phyloP scores from a whole-genome alignment of 2,113 vertebrate species.

The Plecturocebus donacophilus region DNA sequence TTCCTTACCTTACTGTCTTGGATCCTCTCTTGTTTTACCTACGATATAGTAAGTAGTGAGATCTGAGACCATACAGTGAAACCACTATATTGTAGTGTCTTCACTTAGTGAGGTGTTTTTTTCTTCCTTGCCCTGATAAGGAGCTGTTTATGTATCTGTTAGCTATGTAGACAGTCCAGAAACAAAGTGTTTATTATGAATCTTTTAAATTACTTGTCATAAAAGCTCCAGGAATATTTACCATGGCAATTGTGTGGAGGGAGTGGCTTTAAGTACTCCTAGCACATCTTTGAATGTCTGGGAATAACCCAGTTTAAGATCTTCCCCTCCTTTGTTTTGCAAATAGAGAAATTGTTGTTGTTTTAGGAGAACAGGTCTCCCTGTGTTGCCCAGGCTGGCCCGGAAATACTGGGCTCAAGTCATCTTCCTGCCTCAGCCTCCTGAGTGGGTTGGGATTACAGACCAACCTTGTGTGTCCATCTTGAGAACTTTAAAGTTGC shows the following conservation, averaged over 20 bases:
- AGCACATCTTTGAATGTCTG: background rate
- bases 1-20: background rate
- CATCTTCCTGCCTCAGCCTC: background rate
- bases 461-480: too few species aligned
- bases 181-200: constrained; percentile 6
- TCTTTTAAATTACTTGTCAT: background rate
- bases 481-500: background rate
- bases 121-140: background rate
- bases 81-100: background rate
- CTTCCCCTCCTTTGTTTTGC: background rate
- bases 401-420: background rate
- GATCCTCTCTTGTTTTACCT: background rate
- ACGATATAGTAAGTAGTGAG: background rate
- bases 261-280: constrained; percentile 4
- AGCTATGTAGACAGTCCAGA: background rate
- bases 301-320: background rate
- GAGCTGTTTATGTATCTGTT: background rate
- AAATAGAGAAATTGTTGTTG: background rate
- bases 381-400: background rate
- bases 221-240: background rate
- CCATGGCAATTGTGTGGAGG: background rate
- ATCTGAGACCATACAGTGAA: background rate
- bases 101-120: background rate
- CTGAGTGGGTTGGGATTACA: background rate
- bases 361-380: background rate